Evolutionary conservation across 1,140 invertebrate genomes (phyloP).

Genomic region (Doryteuthis pealeii): DNA sequence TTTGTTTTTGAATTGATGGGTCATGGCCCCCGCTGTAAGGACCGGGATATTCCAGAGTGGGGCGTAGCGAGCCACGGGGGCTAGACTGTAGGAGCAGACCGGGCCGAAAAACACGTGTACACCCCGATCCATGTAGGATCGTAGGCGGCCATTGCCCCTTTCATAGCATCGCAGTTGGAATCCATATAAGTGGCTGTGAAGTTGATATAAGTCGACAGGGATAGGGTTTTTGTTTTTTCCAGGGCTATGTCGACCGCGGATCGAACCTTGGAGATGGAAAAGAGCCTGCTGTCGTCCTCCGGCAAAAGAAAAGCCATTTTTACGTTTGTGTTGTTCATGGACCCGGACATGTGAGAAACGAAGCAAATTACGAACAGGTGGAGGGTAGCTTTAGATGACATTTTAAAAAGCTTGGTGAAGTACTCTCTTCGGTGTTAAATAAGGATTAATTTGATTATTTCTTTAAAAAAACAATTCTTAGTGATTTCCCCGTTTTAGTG

Average conservation of each 20-base stretch:
- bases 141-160: constrained; percentile 46
- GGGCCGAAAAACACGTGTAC: constrained; percentile 85
- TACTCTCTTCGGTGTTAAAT: too few species aligned
- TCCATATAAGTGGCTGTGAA: constrained; percentile 36
- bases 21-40: constrained; percentile 81
- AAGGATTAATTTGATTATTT: too few species aligned
- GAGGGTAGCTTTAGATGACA: too few species aligned
- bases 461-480: too few species aligned
- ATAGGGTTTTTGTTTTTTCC: neutral
- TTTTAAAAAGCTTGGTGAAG: too few species aligned
- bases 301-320: neutral
- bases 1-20: constrained; percentile 70
- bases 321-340: neutral
- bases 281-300: neutral
- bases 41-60: constrained; percentile 81
- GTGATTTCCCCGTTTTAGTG: too few species aligned
- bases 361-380: too few species aligned
- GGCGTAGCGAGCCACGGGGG: constrained; percentile 84
- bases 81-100: constrained; percentile 88
- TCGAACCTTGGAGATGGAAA: neutral
- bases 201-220: neutral
- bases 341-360: too few species aligned
- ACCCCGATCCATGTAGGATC: constrained; percentile 37
- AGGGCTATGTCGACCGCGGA: neutral
- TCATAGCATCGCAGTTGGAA: constrained; percentile 36